Evolutionary conservation across 2,113 vertebrate species (phyloP), one percentile per base, ranked within the genome.

Genomic region (Oryctolagus cuniculus): DNA sequence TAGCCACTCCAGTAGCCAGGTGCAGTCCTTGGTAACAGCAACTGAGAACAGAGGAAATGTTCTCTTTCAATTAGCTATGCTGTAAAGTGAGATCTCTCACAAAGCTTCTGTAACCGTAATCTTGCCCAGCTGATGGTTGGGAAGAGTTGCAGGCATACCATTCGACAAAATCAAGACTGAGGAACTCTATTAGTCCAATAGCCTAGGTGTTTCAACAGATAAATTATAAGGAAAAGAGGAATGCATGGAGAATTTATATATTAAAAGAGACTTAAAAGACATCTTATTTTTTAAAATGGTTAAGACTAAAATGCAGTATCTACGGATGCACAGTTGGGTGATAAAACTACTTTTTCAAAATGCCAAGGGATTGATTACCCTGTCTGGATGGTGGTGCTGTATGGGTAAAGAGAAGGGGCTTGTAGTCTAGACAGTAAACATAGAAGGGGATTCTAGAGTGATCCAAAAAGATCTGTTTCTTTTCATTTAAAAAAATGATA

Each of bases 31-130:
- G 19, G 38, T 89, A 86, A 82, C 67, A 90, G 86, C 81, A 94
- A 25, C 93, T 81, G 88, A 69, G n/a, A 36, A 17, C 29, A 34
- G 31, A n/a, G 55, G 25, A 90, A 63, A 55, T 63, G 91, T 53
- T 75, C 75, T 94, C 55, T 95, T 92, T 83, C 72, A 53, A 31
- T 94, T 82, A 87, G 74, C 89, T 80, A 73, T 58, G 72, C 66
- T 84, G 66, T 31, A 86, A 51, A 73, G 31, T 89, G 29, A 90
- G 83, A 36, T 34, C 44, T 77, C 58, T 49, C n/a, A 72, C 36
- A 81, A 75, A 95, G 70, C n/a, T 69, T 53, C 61, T 27, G 6
- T 69, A 51, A 36, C 72, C 83, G 73, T 24, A 73, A 10, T 15
- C 16, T 25, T 92, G 88, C 31, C 49, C 51, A 77, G 87, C 34